Evolutionary conservation across 2,797 vertebrate genomes (phyloP).

Genomic region (Atherinosoma microstoma): DNA sequence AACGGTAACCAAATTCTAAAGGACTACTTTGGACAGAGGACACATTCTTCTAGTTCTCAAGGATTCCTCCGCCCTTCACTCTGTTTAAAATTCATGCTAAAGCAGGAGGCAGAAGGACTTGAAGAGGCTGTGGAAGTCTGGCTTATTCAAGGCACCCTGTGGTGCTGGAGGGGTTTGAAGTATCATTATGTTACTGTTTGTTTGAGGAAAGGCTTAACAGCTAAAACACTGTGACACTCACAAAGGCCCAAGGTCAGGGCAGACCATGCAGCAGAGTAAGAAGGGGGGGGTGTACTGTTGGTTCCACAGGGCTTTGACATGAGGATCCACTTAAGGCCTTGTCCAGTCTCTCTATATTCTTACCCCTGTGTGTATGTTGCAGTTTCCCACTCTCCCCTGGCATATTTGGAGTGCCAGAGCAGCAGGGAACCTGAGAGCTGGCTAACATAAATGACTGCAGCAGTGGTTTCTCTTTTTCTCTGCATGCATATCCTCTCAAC

Average conservation of each 20-base stretch:
- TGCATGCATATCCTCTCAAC: constrained; percentile 57
- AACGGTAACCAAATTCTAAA: constrained; percentile 13
- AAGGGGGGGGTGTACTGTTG: constrained; percentile 38
- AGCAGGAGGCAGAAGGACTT: constrained; percentile 60
- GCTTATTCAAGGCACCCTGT: constrained; percentile 78
- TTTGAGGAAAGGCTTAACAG: constrained; percentile 82
- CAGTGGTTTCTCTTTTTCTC: constrained; percentile 44
- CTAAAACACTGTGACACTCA: constrained; percentile 80
- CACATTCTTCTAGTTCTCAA: constrained; percentile 54
- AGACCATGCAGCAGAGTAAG: constrained; percentile 46
- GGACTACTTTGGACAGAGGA: constrained; percentile 41
- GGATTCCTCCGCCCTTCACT: constrained; percentile 65
- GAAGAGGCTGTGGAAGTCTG: constrained; percentile 53
- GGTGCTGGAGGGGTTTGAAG: constrained; percentile 83
- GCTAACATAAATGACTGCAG: constrained; percentile 63
- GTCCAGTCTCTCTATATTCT: constrained; percentile 54
- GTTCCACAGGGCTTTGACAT: constrained; percentile 68
- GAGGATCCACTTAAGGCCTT: constrained; percentile 75
- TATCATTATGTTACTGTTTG: constrained; percentile 87
- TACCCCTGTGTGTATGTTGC: constrained; percentile 56
- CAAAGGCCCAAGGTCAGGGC: constrained; percentile 79
- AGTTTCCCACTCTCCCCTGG: constrained; percentile 58
- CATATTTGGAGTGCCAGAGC: constrained; percentile 67
- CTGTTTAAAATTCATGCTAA: constrained; percentile 80
- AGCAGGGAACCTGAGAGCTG: constrained; percentile 62